Evolutionary conservation across 2,113 vertebrate species (phyloP), one percentile per base, ranked within the genome.

Genomic region (Terrapene triunguis): DNA sequence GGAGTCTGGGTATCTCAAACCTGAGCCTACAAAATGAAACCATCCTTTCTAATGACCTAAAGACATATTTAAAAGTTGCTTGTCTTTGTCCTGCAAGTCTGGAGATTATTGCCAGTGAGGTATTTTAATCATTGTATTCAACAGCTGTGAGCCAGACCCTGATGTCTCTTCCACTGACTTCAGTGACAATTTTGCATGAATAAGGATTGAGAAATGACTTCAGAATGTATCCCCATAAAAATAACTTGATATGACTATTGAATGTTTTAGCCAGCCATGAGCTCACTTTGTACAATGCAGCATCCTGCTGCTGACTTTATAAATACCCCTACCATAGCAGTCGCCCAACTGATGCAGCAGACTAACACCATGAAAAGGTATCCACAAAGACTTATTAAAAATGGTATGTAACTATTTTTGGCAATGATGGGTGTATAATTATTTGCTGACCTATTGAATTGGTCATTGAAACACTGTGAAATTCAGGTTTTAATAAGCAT

Each of bases 401-500:
- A 87, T 82, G 84, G 74, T 92, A 25, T 89, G 94, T 82, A 51
- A 62, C 92, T 65, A 21, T 42, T 88, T 92, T 78, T 93, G 74
- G 32, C 65, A 93, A 24, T 54, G 62, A 2, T 57, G 89, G 38
- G 11, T 76, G 6, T 88, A 5, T 90, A 94, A 94, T 97, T 96
- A 93, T 89, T 93, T 94, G 82, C 44, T 94, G 80, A 89, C 87
- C 88, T 95, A 50, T 94, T 13, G 1, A 85, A 89, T 50, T 92
- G 94, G 84, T 93, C 82, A 74, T 42, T 90, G 84, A 91, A 92
- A 94, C 69, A 54, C 59, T 57, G 83, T 93, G 95, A 97, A 96
- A 96, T 95, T 84, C 81, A 89, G 74, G 88, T 93, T 84, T 93
- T 94, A 59, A 97, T 74, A 35, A 76, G 78, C 86, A 90, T 92